Base-by-base conservation (phyloP, 1,140 invertebrate species). In the Heliconius eleuchia region DNA sequence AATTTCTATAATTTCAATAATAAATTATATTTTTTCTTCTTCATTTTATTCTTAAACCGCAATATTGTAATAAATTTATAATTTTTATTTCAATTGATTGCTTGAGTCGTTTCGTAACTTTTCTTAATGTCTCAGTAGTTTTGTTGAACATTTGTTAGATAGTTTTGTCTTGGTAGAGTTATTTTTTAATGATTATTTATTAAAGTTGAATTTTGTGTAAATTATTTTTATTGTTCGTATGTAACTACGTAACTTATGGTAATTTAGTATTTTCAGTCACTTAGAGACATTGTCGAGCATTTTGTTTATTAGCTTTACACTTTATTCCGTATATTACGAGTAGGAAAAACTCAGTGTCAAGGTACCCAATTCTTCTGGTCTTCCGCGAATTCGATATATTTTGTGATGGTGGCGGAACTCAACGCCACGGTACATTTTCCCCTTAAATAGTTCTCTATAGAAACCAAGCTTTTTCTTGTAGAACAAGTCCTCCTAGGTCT, bases 1-100 rank as follows among this genome's bases (percentile, higher is more conserved):
- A 57, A 70, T 76, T 76, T 76, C 39, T 76, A 76, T 76, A 57
- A 70, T 76, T 76, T 76, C 60, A 70, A 76, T 76, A 52, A 52
- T 52, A 70, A 76, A 60, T 76, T 71, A 30, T 46, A 57, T 71
- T 19, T 74, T 57, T 57, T 76, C 13, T 27, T 76, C 50, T 52
- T 52, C 16, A 52, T 52, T 52, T 52, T 52, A 19, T 52, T 52
- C 16, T 19, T 7, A 19, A 52, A 52, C 50, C 50, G 50, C 50
- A 52, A 19, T 52, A 52, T 52, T 16, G 50, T 19, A 52, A 30
- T 27, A 39, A n/a, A 30, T 39, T 23, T 34, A 19, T 46, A 70
- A 27, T 23, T 55, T 27, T 60, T 60, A 60, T 60, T 23, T 19
- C 55, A 60, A 66, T 66, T 66, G 11, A 66, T 30, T 30, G 23